Conservation (phyloP, 2,113 vertebrate species). For the Turnix velox region DNA sequence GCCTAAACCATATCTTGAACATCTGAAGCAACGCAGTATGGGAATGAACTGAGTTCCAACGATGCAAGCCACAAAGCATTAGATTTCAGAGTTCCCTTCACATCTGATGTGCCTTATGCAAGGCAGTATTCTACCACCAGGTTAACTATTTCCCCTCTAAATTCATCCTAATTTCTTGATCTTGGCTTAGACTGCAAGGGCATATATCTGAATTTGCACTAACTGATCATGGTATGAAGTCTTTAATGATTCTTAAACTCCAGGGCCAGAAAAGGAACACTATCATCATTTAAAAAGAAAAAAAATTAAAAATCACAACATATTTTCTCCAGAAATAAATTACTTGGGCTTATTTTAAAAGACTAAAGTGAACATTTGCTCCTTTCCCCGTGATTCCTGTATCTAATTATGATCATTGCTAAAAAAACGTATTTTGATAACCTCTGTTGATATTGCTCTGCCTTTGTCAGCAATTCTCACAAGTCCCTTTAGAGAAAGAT, state of each 20-base stretch:
- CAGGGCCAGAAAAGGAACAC: not conserved
- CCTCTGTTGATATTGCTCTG: not conserved
- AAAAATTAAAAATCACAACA: not conserved
- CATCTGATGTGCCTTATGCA: not conserved
- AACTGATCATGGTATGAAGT: not conserved
- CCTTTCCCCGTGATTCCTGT: not conserved
- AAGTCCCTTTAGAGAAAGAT: constrained; percentile 33
- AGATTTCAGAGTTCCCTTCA: constrained; percentile 21
- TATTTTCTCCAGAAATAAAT: not conserved
- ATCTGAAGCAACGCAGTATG: constrained; percentile 31
- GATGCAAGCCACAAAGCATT: constrained; percentile 22
- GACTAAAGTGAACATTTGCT: not conserved
- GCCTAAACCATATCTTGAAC: constrained; percentile 1
- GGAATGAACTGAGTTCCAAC: constrained; percentile 17
- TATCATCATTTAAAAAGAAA: not conserved
- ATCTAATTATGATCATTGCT: not conserved
- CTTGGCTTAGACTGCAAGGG: not conserved
- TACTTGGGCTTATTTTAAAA: not conserved
- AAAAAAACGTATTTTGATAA: not conserved
- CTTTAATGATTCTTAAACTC: not conserved
- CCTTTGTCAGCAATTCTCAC: constrained; percentile 49
- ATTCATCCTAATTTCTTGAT: not conserved
- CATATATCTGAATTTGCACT: not conserved
- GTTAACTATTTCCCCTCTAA: constrained; percentile 25
- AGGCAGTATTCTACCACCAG: not conserved